Evolutionary conservation across 2,797 vertebrate genomes (phyloP), one percentile per base, ranked within the genome.

Genomic region (Champsocephalus esox): DNA sequence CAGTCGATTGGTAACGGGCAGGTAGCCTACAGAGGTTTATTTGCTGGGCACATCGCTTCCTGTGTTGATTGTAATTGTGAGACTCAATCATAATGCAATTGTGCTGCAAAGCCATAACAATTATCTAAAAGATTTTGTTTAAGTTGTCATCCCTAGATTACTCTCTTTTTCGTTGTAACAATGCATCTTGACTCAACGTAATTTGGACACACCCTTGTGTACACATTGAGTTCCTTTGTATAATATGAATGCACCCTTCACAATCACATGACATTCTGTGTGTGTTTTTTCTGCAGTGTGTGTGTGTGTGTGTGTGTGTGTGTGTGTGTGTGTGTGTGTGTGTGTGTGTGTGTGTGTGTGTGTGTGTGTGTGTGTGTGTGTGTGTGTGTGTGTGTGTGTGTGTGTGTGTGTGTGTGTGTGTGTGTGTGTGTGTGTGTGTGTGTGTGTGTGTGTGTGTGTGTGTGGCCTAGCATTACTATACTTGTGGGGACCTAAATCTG

Each of bases 251-350:
- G 14, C 9, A 4, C 41, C n/a, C 59, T 63, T 62, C 57, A 74
- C 70, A 74, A 8, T 13, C 54, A 59, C 24, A 34, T 4, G 8
- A 45, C 21, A 9, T 9, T 49, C 28, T 61, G 8, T 50, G 38
- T 46, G 56, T 61, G 54, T 72, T 64, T 60, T 79, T 77, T 70
- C 9, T 77, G 5, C 60, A 12, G 17, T 70, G 24, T 28, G 3
- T 28, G 24, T 28, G 24, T 24, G 24, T 28, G 24, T 3, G 3
- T 28, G 24, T 28, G 24, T 28, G 24, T 28, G 24, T 28, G 24
- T 28, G 3, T 4, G 24, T 28, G 24, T 28, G 24, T 4, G 24
- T 28, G 24, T 28, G 24, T 28, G 24, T 28, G 24, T 28, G 24
- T 28, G 24, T 28, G 24, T 28, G 24, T 28, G 24, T 28, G 24